Evolutionary conservation across 1,140 invertebrate genomes (phyloP).

Genomic region (Neodiprion pinetum): DNA sequence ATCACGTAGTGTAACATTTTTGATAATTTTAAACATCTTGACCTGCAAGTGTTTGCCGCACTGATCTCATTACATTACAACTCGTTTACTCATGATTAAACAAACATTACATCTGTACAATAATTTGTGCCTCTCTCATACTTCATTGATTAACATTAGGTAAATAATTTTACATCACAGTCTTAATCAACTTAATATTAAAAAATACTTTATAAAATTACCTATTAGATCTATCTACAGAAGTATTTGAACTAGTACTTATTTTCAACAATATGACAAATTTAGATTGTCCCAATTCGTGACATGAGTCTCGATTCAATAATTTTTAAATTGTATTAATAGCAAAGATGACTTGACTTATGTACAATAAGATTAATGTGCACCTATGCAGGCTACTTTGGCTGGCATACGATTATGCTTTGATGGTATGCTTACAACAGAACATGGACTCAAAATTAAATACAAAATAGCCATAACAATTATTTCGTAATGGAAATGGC

Average conservation of each 20-base stretch:
- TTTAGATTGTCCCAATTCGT: background rate
- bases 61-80: background rate
- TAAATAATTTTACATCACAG: background rate
- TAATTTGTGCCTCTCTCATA: background rate
- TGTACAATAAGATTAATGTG: background rate
- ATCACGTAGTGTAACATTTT: background rate
- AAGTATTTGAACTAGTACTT: background rate
- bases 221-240: background rate
- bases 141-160: background rate
- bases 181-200: background rate
- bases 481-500: too few species aligned
- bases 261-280: constrained; percentile 3
- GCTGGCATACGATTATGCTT: background rate
- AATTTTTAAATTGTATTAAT: background rate
- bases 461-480: too few species aligned
- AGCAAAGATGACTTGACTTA: background rate
- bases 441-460: background rate
- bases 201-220: background rate
- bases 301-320: background rate
- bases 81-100: background rate
- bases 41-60: background rate
- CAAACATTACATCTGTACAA: background rate
- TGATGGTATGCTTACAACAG: background rate
- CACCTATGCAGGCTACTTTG: background rate
- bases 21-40: background rate